Evolutionary conservation across 2,888 invertebrate genomes (phyloP), one percentile per base, ranked within the genome.

Genomic region (Auanema freiburgensis): DNA sequence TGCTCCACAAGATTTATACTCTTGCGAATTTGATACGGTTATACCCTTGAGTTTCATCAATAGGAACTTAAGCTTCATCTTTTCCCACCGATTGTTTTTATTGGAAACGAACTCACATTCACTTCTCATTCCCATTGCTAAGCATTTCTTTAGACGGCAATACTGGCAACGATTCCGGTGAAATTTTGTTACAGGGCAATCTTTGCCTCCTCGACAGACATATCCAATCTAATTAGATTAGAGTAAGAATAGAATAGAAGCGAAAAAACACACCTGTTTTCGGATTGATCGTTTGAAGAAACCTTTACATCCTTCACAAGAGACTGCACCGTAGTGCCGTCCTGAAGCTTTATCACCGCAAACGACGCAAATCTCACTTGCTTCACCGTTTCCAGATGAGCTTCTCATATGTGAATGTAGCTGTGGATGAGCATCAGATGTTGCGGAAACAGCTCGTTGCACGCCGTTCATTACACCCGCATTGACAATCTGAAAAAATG

Each of bases 141-240:
- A 89, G 85, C 97, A 97, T 87, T 97, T 97, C 87, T 96, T 94
- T 72, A 98, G 89, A 56, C 97, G 89, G 85, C 97, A 97, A 87
- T 94, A 96, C 88, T 97, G 97, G 86, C 97, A 97, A 63, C 97
- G 89, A 87, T 97, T 97, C 68, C 97, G 89, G 85, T 97, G 96
- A 84, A 97, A 94, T 86, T 98, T 98, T 62, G 94, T 97, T 72
- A 97, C 95, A 85, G 95, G 94, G 84, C 97, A 97, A 86, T 93
- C 93, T 88, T 93, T 93, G 79, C 89, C 90, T 62, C 96, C 95
- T 2, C 97, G 89, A 84, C 97, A 97, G 76, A 93, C 92, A 86
- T 98, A 97, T 53, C 95, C 96, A 58, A 81, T 78, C 71, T 80
- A 77, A 40, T 63, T 50, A n/a, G 18, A 33, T 33, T 14, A 16